Conservation (phyloP, 2,113 vertebrate species). For the Macrotis lagotis region DNA sequence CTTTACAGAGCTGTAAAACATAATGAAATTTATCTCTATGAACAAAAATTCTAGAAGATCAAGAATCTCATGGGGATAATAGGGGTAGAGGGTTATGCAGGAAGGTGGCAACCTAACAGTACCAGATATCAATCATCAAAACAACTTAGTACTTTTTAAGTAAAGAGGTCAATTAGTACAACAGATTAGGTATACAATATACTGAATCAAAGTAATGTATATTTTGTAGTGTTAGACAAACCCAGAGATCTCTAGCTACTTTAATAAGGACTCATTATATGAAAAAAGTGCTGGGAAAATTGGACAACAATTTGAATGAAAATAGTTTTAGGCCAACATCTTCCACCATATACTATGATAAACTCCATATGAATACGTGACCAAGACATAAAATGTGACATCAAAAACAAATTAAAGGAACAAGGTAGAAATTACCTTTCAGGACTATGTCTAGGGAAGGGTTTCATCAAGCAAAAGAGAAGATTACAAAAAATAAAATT, state of each 20-base stretch:
- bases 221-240: background rate
- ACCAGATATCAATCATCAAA: background rate
- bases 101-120: background rate
- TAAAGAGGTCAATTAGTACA: background rate
- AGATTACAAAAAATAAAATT: background rate
- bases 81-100: background rate
- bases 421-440: background rate
- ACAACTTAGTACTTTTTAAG: background rate
- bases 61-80: background rate
- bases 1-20: background rate
- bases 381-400: background rate
- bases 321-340: background rate
- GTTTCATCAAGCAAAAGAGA: background rate
- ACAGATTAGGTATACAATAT: background rate
- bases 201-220: background rate
- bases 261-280: background rate
- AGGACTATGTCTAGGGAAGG: background rate
- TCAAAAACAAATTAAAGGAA: background rate
- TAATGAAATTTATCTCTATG: background rate
- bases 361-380: background rate
- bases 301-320: background rate
- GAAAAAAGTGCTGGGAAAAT: background rate
- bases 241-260: background rate
- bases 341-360: background rate
- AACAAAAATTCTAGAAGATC: background rate